Conservation (phyloP, 2,888 invertebrate species). For the Eilema griseolum region DNA sequence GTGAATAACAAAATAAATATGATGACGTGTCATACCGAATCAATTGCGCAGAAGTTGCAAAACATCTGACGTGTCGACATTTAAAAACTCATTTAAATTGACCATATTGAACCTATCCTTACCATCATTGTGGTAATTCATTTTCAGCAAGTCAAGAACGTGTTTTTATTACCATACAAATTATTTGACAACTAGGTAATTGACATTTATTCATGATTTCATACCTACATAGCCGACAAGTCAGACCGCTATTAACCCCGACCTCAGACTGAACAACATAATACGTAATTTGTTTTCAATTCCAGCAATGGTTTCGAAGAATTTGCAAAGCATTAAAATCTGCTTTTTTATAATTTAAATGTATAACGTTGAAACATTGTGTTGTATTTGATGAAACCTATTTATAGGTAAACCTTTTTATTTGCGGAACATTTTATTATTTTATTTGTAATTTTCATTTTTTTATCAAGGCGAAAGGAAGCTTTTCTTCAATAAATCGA, state of each 20-base stretch:
- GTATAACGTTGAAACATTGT: neutral
- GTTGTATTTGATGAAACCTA: neutral
- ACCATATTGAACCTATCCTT: neutral
- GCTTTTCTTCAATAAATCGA: neutral
- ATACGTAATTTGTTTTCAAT: neutral
- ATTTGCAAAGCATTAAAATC: neutral
- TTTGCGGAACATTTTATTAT: neutral
- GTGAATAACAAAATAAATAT: neutral
- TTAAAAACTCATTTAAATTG: neutral
- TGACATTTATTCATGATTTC: slow-evolving; percentile 1
- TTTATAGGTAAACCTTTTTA: too few species aligned
- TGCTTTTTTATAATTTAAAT: neutral
- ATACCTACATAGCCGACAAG: neutral
- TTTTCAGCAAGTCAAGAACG: neutral
- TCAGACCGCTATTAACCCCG: neutral
- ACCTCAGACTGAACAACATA: neutral
- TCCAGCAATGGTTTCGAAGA: neutral
- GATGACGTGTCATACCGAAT: neutral
- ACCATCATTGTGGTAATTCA: neutral
- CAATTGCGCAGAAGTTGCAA: slow-evolving; percentile 2
- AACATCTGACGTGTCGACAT: neutral
- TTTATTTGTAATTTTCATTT: neutral
- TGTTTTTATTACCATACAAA: neutral
- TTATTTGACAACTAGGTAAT: neutral
- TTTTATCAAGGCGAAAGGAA: neutral